Evolutionary conservation across 37 sponge, comb jelly and placozoan genomes (phyloP), one percentile per base, ranked within the genome.

Genomic region (Beroe forskalii): DNA sequence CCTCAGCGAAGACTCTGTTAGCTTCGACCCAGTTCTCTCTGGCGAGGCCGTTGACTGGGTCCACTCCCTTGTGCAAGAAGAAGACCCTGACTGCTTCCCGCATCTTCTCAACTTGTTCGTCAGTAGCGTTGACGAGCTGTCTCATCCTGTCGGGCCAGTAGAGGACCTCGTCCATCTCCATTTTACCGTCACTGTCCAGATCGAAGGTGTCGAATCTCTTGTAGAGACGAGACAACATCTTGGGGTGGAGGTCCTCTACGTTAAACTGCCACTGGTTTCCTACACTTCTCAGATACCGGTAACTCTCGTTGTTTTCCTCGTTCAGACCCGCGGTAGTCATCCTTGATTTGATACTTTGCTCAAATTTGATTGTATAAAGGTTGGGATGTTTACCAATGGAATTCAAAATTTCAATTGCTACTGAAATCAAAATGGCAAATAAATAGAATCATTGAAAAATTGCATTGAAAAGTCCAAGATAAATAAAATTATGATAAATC

Each of bases 91-190:
- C 35, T 69, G 72, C 72, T 35, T 69, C 37, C 38, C 72, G 28
- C 72, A 69, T 69, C 38, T 69, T 69, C 72, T 69, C 72, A 35
- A 69, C 72, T 32, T 69, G 72, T 33, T 69, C 72, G 38, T 69
- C 72, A 69, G 72, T 69, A 69, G 72, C 72, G 72, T 69, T 69
- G 38, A 69, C 72, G 2, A 69, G 72, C 72, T 69, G 72, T 35
- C 72, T 69, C 72, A 69, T 69, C 32, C 72, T 69, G 72, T 69
- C 72, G 72, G 72, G 72, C 72, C 72, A 69, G 72, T 69, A 69
- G 2, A 69, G 72, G 72, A 69, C 19, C 38, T 69, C 72, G 38
- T 69, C 72, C 72, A 69, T 69, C 38, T 69, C 72, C 72, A 69
- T 69, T 32, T 33, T 69, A 12, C 32, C 72, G 38, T 69, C 72